Base-by-base conservation (phyloP, 2,797 vertebrate species). In the Xenopus petersii region DNA sequence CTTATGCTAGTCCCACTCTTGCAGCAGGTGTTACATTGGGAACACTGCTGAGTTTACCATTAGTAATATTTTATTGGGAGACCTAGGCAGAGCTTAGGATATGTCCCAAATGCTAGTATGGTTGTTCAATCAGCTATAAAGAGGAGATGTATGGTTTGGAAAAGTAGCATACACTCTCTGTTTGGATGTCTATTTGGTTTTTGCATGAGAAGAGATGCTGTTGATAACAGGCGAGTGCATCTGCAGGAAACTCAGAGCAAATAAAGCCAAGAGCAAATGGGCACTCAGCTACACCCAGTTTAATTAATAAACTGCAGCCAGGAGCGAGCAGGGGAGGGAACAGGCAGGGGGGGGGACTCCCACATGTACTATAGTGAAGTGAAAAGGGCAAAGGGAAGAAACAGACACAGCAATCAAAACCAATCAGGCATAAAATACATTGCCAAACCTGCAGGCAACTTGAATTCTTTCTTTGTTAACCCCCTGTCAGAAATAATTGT, bases 361-460 rank as follows among this genome's bases (percentile, higher is more conserved):
- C 70, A 82, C 15, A 81, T 84, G 63, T 62, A 59, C 81, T 82
- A 84, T 84, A 87, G 51, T 64, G 70, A 83, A 86, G 75, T 60
- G 55, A 64, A 69, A 48, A 65, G 73, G 79, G 74, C 54, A 72
- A 63, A 67, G 55, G 67, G 60, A 70, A 74, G 75, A 49, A 70
- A n/a, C 77, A 72, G 63, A 46, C 67, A 77, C 13, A 59, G 55
- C 67, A 46, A 73, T 64, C 64, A 56, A 60, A 72, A 49, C 11
- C 70, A 63, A 77, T 69, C 71, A 79, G 61, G 60, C 71, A 74
- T 66, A 79, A 79, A 69, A 74, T 65, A 21, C 70, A 59, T 48
- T 58, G 70, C 64, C 59, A 73, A 67, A 59, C 59, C 75, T 46
- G 3, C 75, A 78, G 75, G 75, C 75, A 73, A 59, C 65, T 51